Percentiles rank a stretch among this genome's conserved stretches.
These are phyloP conservation scores for Sebastes vulpes DNA, from an alignment of 2,797 vertebrate genomes.

Conservation along the genomic window DNA sequence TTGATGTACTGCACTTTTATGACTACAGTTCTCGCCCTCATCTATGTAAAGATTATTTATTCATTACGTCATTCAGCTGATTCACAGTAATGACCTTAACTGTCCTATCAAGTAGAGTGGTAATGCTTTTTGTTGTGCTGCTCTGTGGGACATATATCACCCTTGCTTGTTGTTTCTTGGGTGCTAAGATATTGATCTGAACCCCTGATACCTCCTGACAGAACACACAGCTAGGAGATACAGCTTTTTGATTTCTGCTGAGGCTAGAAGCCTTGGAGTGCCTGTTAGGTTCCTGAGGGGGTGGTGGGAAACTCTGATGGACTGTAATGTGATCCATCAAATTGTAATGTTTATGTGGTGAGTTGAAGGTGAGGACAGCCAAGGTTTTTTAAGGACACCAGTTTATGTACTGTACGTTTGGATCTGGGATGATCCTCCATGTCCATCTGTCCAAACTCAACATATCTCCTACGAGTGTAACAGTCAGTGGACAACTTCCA, in stretches of 20 bases:
- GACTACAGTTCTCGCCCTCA: not conserved
- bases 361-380: not conserved
- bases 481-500: not conserved
- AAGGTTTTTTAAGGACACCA: not conserved
- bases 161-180: constrained; percentile 46
- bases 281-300: constrained; percentile 5
- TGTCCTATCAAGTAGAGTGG: constrained; percentile 15
- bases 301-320: constrained; percentile 17
- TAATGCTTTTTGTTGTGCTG: constrained; percentile 21
- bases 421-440: not conserved
- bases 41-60: not conserved
- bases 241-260: constrained; percentile 68
- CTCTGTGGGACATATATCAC: constrained; percentile 21
- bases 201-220: constrained; percentile 66
- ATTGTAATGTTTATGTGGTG: constrained; percentile 4
- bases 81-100: constrained; percentile 26
- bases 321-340: constrained; percentile 35
- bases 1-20: not conserved
- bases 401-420: not conserved
- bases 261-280: constrained; percentile 38
- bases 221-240: constrained; percentile 65
- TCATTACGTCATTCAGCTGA: constrained; percentile 6
- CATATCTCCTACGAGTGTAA: not conserved
- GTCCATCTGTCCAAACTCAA: not conserved
- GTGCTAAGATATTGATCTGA: constrained; percentile 70